These are phyloP conservation scores for Parotocinclus haroldoi DNA, from an alignment of 2,797 vertebrate species.

Conservation along the genomic window DNA sequence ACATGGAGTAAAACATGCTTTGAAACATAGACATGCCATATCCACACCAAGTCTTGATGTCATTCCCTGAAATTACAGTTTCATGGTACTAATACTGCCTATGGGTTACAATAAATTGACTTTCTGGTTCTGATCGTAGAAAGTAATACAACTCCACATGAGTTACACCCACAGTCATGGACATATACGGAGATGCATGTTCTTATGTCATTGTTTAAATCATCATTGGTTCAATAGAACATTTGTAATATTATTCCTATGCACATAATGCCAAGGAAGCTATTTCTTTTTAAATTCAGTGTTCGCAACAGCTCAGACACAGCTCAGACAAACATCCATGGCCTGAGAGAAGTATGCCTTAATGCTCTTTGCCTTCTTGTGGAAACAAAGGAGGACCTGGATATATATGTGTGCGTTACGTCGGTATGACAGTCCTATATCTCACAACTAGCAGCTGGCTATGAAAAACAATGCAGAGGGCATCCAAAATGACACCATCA, in stretches of 20 bases:
- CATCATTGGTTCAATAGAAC: conserved; percentile 31
- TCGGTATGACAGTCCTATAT: conserved; percentile 60
- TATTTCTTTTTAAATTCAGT: conserved; percentile 61
- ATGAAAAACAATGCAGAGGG: conserved; percentile 61
- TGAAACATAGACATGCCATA: too few species aligned
- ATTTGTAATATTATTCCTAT: conserved; percentile 58
- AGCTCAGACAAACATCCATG: conserved; percentile 63
- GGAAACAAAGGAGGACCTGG: conserved; percentile 42
- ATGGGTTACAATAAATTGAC: too few species aligned
- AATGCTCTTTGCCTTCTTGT: conserved; percentile 59
- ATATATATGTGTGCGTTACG: conserved; percentile 58
- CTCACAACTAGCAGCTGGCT: conserved; percentile 66
- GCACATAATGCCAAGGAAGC: conserved; percentile 61
- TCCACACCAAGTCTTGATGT: too few species aligned
- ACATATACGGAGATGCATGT: conserved; percentile 26
- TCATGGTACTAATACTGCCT: too few species aligned
- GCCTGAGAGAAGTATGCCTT: conserved; percentile 60
- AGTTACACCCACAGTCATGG: conserved; percentile 2
- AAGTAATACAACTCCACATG: background rate
- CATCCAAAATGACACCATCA: conserved; percentile 64
- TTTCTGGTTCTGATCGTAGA: background rate
- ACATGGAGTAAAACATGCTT: too few species aligned
- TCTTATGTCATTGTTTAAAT: conserved; percentile 31
- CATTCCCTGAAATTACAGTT: too few species aligned
- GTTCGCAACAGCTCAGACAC: conserved; percentile 53